A percentile compares a stretch with the other conserved stretches of the same genome.
phyloP scores from a whole-genome alignment of 2,797 vertebrate genomes.

The Fratercula arctica region DNA sequence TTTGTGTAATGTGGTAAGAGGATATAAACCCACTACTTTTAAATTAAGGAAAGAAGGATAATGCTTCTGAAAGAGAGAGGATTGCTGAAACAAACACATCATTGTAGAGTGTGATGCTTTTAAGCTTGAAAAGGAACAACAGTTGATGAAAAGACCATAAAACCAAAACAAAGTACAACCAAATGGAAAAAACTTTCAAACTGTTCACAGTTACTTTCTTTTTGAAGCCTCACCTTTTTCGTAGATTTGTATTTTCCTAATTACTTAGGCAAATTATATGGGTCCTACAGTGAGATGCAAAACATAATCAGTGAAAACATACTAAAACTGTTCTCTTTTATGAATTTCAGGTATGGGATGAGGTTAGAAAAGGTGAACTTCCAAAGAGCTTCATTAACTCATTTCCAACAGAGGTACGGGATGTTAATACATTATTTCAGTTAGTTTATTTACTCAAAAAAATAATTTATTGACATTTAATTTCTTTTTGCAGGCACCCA shows the following conservation, averaged over 20 bases:
- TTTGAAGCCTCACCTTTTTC: background rate
- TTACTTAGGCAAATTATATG: background rate
- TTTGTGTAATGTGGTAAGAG: background rate
- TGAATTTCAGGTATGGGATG: constrained; percentile 38
- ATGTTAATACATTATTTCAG: background rate
- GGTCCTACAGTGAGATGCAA: background rate
- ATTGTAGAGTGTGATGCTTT: background rate
- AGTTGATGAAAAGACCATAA: background rate
- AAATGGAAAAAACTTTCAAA: background rate
- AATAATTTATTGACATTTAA: background rate
- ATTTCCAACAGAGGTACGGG: constrained; percentile 63
- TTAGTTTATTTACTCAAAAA: background rate
- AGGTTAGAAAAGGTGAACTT: background rate
- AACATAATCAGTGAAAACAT: background rate
- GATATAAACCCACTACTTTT: background rate
- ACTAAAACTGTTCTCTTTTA: background rate
- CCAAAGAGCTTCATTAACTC: fast-evolving
- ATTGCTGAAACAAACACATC: background rate
- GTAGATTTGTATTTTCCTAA: background rate
- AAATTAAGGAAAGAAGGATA: background rate
- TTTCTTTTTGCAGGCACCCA: constrained; percentile 57
- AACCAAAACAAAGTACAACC: background rate
- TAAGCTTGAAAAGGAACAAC: background rate
- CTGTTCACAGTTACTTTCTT: background rate
- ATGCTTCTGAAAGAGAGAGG: background rate